Conservation (phyloP, 1,140 invertebrate genomes). For the Theocolax elegans region DNA sequence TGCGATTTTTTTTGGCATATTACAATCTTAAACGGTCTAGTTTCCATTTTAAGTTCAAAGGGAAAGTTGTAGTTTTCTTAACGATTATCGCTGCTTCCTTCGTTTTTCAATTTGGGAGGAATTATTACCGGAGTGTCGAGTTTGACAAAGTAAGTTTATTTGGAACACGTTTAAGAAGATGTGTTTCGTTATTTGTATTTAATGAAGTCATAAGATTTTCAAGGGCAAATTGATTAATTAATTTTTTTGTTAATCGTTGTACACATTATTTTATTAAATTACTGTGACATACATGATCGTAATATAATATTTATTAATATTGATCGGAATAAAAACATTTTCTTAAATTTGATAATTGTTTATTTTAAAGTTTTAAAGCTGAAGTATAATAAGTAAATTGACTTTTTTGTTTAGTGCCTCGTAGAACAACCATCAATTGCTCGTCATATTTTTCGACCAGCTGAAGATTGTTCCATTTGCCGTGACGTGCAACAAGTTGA, state of each 20-base stretch:
- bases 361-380: too few relatives aligned
- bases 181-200: neutral
- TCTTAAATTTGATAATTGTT: too few relatives aligned
- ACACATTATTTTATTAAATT: too few relatives aligned
- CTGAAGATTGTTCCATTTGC: constrained; percentile 82
- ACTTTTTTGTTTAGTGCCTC: constrained; percentile 67
- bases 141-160: constrained; percentile 14
- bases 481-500: constrained; percentile 71
- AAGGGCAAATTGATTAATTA: too few relatives aligned
- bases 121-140: neutral
- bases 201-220: neutral
- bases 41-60: too few relatives aligned
- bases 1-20: neutral
- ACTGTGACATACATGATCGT: too few relatives aligned
- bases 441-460: constrained; percentile 75
- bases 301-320: too few relatives aligned
- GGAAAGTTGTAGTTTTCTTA: too few relatives aligned
- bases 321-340: too few relatives aligned
- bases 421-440: constrained; percentile 71
- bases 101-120: neutral
- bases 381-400: too few relatives aligned
- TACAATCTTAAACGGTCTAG: too few relatives aligned
- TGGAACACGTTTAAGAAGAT: neutral
- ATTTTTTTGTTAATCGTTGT: too few relatives aligned
- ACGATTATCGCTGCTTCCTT: neutral